Base-by-base conservation (phyloP, 2,113 vertebrate species). In the Myxocyprinus asiaticus region DNA sequence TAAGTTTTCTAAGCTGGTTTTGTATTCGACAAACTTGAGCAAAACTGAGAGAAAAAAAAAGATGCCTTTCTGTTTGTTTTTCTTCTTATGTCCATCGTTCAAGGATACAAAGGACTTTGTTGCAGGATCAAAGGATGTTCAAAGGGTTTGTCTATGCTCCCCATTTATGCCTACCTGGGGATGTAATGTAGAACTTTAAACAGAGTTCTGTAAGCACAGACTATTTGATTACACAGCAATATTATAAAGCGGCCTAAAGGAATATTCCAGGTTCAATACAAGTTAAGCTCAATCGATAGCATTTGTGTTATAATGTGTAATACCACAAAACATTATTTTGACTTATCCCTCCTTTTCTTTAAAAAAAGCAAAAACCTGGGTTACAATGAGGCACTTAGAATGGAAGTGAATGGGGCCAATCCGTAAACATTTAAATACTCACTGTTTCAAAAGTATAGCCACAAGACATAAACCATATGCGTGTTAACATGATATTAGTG, bases 1-100 rank as follows among this genome's bases (percentile, higher is more conserved):
- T 79, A 85, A 82, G 72, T 85, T 85, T 77, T 66, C 48, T 44
- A 64, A 82, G 81, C 67, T 22, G 22, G 68, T 79, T 42, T 55
- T 73, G n/a, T 58, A 63, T 67, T 72, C 6, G 33, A 62, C 15
- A 8, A 68, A 76, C 50, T 62, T 33, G 51, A 67, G 63, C n/a
- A 9, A 79, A 65, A 58, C 4, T 44, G 51, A 33, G 22, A 33
- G 22, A 33, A 33, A 33, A 33, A 33, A 33, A 33, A 33, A 33
- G 22, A 72, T 47, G 2, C 43, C 5, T 22, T 53, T 63, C 44
- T 70, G 51, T 53, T 55, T 76, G 4, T 59, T 72, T 78, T 67
- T 64, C 53, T 22, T 70, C 45, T 58, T 33, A 33, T 33, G 17
- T 53, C 17, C 45, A 22, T 76, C 51, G 6, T 53, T 50, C 45